Base-by-base conservation (phyloP, 2,888 invertebrate species). In the Melieria omissa region DNA sequence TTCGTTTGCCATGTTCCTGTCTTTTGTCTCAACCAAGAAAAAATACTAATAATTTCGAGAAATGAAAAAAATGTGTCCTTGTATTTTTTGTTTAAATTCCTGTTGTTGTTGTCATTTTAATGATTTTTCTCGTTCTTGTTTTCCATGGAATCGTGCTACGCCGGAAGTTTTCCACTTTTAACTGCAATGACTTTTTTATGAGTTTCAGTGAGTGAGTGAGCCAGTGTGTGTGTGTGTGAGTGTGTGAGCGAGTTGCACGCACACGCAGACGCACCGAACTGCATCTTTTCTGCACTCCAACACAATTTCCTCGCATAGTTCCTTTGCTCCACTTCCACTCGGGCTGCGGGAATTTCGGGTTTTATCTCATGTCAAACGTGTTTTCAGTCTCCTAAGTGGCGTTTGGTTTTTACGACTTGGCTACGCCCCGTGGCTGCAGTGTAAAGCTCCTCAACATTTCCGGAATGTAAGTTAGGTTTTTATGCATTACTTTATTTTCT, bases 131-230 rank as follows among this genome's bases (percentile, higher is more conserved):
- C 77, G 75, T 58, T 80, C 79, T 80, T 80, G 80, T 78, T 82
- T 82, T 79, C 76, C 76, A 76, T 82, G 78, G 72, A 76, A 74
- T 77, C 75, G 73, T 73, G 70, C 71, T 73, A 69, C 71, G 73
- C 78, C 78, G 81, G 83, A 82, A 82, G 82, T 80, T 79, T 81
- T 78, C 75, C 75, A 80, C 81, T 82, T 78, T 83, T 79, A 82
- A 78, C 78, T 74, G 80, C 78, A 74, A 78, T 74, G 78, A 76
- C 78, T 77, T 76, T 76, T 76, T 80, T 80, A 80, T 80, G 80
- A 78, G 75, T 73, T 73, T 65, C 67, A 52, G 45, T 54, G 55
- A n/a, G 52, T 52, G 14, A 5, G 52, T n/a, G 52, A 52, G n/a
- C 52, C 14, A 52, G 10, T 29, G 41, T 60, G 41, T 60, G 60